Conservation (phyloP, 1,140 invertebrate genomes). For the Achroia grisella region DNA sequence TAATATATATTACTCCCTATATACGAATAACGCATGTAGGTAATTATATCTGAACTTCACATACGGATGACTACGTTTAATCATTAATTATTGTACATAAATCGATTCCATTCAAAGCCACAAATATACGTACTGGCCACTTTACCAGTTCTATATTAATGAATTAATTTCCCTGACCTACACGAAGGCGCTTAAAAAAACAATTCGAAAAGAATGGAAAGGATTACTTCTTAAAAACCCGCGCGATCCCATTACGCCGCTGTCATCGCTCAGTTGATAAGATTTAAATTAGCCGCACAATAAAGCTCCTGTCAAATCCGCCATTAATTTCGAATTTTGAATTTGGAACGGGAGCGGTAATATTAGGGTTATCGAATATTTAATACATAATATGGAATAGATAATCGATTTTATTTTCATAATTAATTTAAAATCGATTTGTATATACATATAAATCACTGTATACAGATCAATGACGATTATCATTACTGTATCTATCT, state of each 20-base stretch:
- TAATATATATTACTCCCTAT: not conserved
- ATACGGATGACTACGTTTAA: not conserved
- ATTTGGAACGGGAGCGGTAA: slow-evolving; percentile 63
- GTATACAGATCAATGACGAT: no score
- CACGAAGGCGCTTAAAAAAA: slow-evolving; percentile 35
- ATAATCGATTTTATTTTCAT: no score
- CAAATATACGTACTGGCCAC: not conserved
- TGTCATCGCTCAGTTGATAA: slow-evolving; percentile 68
- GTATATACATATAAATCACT: no score
- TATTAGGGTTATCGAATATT: not conserved
- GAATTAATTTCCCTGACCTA: slow-evolving; percentile 10
- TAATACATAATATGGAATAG: slow-evolving; percentile 13
- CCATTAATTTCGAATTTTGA: slow-evolving; percentile 71
- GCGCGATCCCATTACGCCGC: slow-evolving; percentile 62
- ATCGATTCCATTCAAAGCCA: no score
- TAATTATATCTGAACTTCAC: not conserved
- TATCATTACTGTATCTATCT: no score
- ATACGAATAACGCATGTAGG: no score
- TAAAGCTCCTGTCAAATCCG: slow-evolving; percentile 70
- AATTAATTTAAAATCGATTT: no score
- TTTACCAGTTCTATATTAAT: not conserved
- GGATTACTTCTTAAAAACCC: slow-evolving; percentile 56
- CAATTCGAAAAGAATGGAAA: slow-evolving; percentile 38
- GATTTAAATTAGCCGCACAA: slow-evolving; percentile 70
- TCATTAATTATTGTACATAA: no score